A percentile compares a stretch with the other conserved stretches of the same genome.
phyloP scores from a whole-genome alignment of 2,797 vertebrate genomes.

The Philypnodon macrostomus region DNA sequence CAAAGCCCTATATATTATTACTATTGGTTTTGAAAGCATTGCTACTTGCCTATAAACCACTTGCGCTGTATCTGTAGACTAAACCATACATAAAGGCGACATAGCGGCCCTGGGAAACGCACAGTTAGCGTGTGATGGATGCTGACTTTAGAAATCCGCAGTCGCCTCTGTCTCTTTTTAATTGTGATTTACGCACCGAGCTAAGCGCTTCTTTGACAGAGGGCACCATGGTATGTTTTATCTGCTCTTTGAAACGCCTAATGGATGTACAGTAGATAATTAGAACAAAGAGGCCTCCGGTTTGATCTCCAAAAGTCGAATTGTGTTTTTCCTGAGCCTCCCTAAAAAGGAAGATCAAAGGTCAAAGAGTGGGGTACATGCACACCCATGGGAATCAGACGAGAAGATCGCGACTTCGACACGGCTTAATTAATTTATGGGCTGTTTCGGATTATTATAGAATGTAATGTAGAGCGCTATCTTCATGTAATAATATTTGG shows the following conservation, averaged over 20 bases:
- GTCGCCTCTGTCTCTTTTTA: conserved; percentile 17
- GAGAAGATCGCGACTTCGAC: conserved; percentile 2
- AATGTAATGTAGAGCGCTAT: neutral
- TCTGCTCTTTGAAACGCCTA: conserved; percentile 29
- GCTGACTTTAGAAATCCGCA: neutral
- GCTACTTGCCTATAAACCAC: too few species aligned
- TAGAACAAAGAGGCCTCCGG: conserved; percentile 15
- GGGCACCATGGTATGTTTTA: conserved; percentile 25
- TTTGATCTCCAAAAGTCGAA: conserved; percentile 31
- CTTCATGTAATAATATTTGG: conserved; percentile 5
- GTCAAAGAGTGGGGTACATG: conserved; percentile 14
- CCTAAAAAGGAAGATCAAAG: conserved; percentile 24
- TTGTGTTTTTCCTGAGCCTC: conserved; percentile 21
- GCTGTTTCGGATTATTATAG: neutral
- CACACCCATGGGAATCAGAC: conserved; percentile 8
- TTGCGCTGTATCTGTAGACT: neutral
- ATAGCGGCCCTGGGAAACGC: conserved; percentile 3
- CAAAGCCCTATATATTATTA: too few species aligned
- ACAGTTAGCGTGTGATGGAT: conserved; percentile 26
- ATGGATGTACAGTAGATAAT: conserved; percentile 22
- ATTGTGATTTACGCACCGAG: conserved; percentile 40
- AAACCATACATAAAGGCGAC: conserved; percentile 1
- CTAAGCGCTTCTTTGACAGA: conserved; percentile 14
- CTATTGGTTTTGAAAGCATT: too few species aligned
- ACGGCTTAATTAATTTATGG: conserved; percentile 12